phyloP scores from a whole-genome alignment of 2,888 invertebrate genomes.

The Meandrusa payeni region DNA sequence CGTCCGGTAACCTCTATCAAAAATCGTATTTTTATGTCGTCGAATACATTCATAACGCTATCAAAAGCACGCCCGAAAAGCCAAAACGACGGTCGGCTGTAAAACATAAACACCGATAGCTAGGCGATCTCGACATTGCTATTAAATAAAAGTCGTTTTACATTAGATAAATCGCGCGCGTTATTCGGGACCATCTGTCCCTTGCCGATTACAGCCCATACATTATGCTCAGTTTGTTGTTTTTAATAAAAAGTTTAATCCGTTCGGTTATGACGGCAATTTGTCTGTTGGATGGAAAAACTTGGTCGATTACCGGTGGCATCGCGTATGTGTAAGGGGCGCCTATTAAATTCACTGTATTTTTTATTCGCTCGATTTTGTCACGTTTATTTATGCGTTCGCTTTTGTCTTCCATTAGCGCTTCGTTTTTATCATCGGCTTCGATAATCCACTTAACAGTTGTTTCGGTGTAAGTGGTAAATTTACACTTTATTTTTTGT shows the following conservation, averaged over 20 bases:
- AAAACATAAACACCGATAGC: conserved; percentile 71
- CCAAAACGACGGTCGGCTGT: conserved; percentile 65
- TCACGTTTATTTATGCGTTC: conserved; percentile 73
- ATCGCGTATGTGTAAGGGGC: conserved; percentile 42
- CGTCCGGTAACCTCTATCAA: conserved; percentile 64
- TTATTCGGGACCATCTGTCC: conserved; percentile 79
- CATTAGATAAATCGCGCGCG: conserved; percentile 78
- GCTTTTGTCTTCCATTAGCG: conserved; percentile 75
- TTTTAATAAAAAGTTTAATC: conserved; percentile 81
- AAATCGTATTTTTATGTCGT: conserved; percentile 69
- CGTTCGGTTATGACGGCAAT: conserved; percentile 78
- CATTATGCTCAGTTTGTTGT: conserved; percentile 80
- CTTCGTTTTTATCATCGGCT: conserved; percentile 55
- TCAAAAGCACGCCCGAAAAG: conserved; percentile 64
- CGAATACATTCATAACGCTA: conserved; percentile 67
- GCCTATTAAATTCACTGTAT: conserved; percentile 38
- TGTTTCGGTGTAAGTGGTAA: conserved; percentile 44
- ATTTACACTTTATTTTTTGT: conserved; percentile 40
- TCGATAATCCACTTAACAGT: conserved; percentile 59
- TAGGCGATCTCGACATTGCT: conserved; percentile 71
- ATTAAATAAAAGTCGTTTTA: conserved; percentile 80
- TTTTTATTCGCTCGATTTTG: conserved; percentile 66
- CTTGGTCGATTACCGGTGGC: conserved; percentile 71
- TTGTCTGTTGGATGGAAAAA: conserved; percentile 78
- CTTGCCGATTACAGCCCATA: conserved; percentile 76